Conservation (phyloP, 2,797 vertebrate species). For the Oreonectes daqikongensis region DNA sequence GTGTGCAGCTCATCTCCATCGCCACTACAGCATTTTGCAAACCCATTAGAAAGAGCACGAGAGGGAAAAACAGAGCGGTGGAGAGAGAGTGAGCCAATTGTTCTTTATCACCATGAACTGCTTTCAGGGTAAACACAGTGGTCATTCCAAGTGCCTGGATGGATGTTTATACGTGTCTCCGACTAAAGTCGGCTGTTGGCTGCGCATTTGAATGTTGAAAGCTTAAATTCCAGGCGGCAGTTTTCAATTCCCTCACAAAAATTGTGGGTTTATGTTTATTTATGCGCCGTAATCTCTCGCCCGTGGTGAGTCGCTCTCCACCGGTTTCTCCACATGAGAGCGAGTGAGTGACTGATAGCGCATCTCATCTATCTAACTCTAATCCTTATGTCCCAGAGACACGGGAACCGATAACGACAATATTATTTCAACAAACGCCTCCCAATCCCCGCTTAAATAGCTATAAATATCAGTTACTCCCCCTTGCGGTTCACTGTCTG, state of each 20-base stretch:
- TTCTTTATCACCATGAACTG: constrained; percentile 14
- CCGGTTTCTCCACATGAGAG: constrained; percentile 21
- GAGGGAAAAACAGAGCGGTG: constrained; percentile 12
- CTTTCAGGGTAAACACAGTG: constrained; percentile 40
- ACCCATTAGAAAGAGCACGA: constrained; percentile 20
- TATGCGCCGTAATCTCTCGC: constrained; percentile 30
- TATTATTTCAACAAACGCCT: constrained; percentile 34
- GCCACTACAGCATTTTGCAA: constrained; percentile 45
- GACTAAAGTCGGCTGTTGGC: constrained; percentile 13
- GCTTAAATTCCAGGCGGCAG: constrained; percentile 12
- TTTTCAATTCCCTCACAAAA: constrained; percentile 30
- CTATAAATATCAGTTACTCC: constrained; percentile 43
- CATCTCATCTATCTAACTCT: constrained; percentile 38
- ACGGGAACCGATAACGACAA: constrained; percentile 27
- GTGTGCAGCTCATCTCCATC: constrained; percentile 47
- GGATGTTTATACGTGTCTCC: constrained; percentile 20
- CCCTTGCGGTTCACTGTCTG: constrained; percentile 24
- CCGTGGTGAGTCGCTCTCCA: constrained; percentile 5
- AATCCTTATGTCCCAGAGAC: constrained; percentile 49
- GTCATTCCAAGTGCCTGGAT: constrained; percentile 24
- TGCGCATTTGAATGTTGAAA: constrained; percentile 1
- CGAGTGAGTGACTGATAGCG: constrained; percentile 21
- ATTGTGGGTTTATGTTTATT: constrained; percentile 41
- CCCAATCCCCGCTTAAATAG: constrained; percentile 14
- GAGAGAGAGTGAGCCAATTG: constrained; percentile 12